phyloP scores from a whole-genome alignment of 2,888 invertebrate species.

The Falcaria lacertinaria region DNA sequence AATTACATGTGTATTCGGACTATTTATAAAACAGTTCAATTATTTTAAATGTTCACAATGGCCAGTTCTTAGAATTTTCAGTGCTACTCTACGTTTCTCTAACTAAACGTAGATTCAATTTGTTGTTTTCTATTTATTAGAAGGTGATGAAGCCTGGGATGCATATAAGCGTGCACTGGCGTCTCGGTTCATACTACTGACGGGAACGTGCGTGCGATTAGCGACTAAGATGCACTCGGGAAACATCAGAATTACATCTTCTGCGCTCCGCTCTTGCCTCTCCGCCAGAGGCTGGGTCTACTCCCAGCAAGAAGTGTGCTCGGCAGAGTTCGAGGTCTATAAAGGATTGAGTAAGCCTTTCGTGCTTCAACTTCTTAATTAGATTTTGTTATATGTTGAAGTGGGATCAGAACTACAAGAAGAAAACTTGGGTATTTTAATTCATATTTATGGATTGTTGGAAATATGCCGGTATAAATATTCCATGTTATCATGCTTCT shows the following conservation, averaged over 20 bases:
- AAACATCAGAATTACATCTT: conserved; percentile 17
- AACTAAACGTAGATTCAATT: neutral
- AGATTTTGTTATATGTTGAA: too few relatives aligned
- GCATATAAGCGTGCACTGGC: conserved; percentile 17
- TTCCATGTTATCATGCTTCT: too few relatives aligned
- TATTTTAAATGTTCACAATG: too few relatives aligned
- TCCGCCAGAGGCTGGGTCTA: conserved; percentile 17
- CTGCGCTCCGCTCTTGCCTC: conserved; percentile 22
- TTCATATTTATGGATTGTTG: too few relatives aligned
- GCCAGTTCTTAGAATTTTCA: too few relatives aligned
- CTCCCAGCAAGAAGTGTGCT: conserved; percentile 28
- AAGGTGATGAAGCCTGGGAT: conserved; percentile 22
- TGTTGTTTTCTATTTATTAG: neutral
- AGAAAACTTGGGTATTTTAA: too few relatives aligned
- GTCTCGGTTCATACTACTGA: conserved; percentile 24
- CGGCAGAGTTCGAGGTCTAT: conserved; percentile 38
- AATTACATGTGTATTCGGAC: too few relatives aligned
- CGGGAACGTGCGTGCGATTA: conserved; percentile 40
- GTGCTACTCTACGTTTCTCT: too few relatives aligned
- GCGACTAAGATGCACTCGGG: conserved; percentile 43
- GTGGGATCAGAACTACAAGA: too few relatives aligned
- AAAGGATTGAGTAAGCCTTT: conserved; percentile 28
- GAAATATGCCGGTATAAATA: too few relatives aligned
- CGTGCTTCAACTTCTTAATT: too few relatives aligned
- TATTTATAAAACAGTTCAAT: too few relatives aligned